Evolutionary conservation across 2,888 invertebrate species (phyloP), one percentile per base, ranked within the genome.

Genomic region (Protodeltote pygarga): DNA sequence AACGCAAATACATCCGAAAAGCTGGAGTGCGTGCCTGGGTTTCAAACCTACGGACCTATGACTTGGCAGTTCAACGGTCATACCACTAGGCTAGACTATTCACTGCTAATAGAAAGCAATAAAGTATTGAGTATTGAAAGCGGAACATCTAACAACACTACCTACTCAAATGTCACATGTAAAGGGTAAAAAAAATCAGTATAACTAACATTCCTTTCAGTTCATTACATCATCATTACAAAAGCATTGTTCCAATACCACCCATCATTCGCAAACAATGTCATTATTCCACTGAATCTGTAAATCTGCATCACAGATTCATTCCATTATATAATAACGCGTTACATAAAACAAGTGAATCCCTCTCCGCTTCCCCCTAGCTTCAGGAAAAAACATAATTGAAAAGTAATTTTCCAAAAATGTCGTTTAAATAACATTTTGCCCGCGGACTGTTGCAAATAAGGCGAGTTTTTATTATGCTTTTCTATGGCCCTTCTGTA

Each of bases 321-420:
- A 37, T 40, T 29, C 28, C 38, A 50, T 39, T 46, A 51, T 27
- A 62, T 32, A 13, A 27, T 27, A 48, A 39, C 15, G 37, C 45
- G 48, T 50, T 62, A 58, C 28, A 49, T 58, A 51, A 54, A 67
- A 63, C 47, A 54, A 58, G 68, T 49, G 34, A 58, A 67, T 58
- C 49, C 33, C 39, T 16, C n/a, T 11, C 15, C 13, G 27, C 38
- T 37, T 41, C 19, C 41, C 53, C 52, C 39, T 23, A 33, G 38
- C 40, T 39, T 21, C 20, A 24, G 6, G 41, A 69, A 68, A 60
- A 57, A 27, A 16, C 45, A 35, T 66, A 66, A 65, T 61, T 65
- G 62, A 70, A 61, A 52, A 55, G 52, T 61, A 66, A 65, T 71
- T 55, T 59, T 68, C 52, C 24, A 61, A 70, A 70, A 71, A 63